Evolutionary conservation across 2,113 vertebrate species (phyloP).

Genomic region (Python bivittatus): DNA sequence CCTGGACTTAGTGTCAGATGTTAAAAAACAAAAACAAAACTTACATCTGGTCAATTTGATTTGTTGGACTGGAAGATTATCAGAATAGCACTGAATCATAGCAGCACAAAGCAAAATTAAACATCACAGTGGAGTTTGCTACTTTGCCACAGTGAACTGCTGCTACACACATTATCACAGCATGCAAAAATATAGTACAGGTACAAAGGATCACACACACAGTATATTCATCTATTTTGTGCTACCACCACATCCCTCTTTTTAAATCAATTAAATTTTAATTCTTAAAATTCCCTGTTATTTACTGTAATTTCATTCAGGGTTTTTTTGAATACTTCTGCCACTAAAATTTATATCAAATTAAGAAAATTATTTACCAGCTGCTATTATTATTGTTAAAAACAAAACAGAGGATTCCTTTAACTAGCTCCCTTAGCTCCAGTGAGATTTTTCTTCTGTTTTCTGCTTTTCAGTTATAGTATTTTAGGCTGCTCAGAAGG

Average conservation of each 20-base stretch:
- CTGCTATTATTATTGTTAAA: background rate
- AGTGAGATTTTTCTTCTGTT: background rate
- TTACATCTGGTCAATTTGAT: constrained; percentile 41
- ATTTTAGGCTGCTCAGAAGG: background rate
- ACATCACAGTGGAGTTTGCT: background rate
- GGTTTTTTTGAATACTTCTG: constrained; percentile 8
- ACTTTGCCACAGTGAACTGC: background rate
- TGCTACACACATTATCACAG: background rate
- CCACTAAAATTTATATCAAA: constrained; percentile 4
- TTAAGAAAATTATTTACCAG: background rate
- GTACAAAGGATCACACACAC: constrained; percentile 7
- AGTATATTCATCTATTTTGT: constrained; percentile 6
- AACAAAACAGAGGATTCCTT: background rate
- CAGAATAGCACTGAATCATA: accelerated
- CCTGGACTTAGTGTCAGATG: constrained; percentile 50
- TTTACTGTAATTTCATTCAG: background rate
- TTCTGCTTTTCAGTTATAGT: background rate
- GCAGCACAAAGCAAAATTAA: background rate
- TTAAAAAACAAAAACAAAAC: constrained; percentile 54
- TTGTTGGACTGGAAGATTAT: constrained; percentile 47
- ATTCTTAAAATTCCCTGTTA: constrained; percentile 14
- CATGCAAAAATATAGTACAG: background rate
- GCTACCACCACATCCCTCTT: background rate
- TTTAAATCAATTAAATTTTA: constrained; percentile 30
- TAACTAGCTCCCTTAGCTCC: background rate